Percentiles rank a stretch among this genome's conserved stretches.
These are phyloP conservation scores for Aplodontia rufa DNA, from an alignment of 2,113 vertebrate species.

Conservation along the genomic window DNA sequence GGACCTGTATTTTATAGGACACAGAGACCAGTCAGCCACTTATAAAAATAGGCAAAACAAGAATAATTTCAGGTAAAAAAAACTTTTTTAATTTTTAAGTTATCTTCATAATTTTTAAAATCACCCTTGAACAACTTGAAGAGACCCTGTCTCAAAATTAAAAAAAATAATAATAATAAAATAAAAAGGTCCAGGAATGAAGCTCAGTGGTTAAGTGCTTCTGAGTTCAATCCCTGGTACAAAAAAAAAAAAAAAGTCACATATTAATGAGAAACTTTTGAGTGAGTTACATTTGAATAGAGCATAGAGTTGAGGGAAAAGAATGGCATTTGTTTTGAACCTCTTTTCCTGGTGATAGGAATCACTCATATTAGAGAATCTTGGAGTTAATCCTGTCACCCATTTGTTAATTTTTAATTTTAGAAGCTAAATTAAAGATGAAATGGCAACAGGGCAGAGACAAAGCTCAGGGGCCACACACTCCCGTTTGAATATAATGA, in stretches of 20 bases:
- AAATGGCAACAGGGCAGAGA: not conserved
- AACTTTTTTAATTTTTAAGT: slow-evolving; percentile 83
- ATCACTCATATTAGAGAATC: not conserved
- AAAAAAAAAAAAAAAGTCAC: no score
- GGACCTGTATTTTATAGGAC: not conserved
- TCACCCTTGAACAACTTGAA: no score
- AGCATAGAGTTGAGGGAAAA: not conserved
- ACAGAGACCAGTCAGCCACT: slow-evolving; percentile 8
- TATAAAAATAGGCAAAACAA: slow-evolving; percentile 9
- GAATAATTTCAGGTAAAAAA: slow-evolving; percentile 84
- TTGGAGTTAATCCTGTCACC: not conserved
- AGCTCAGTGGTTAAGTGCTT: no score
- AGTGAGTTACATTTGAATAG: not conserved
- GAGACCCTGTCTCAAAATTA: no score
- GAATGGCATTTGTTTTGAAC: not conserved
- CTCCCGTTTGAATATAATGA: not conserved
- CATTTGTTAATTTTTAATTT: not conserved
- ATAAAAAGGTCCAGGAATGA: no score
- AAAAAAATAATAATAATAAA: no score
- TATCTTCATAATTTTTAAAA: not conserved
- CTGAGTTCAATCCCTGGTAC: no score
- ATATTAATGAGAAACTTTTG: not conserved
- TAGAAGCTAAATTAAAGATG: not conserved
- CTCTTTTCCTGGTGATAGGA: not conserved
- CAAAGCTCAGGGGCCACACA: not conserved